Evolutionary conservation across 37 sponge, comb jelly and placozoan genomes (phyloP).

Genomic region (Crambe crambe): DNA sequence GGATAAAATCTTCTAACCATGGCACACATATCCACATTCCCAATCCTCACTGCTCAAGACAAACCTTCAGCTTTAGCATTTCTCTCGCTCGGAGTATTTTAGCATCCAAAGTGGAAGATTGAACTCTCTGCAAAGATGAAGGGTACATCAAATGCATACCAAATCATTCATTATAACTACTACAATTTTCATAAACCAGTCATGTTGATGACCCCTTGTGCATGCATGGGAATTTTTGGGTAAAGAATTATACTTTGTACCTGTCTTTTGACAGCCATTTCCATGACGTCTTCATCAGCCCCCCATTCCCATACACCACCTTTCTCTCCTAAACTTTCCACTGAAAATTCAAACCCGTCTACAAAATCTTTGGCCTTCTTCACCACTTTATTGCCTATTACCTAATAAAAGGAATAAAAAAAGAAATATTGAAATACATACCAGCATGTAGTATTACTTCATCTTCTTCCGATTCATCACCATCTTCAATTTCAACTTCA

Average conservation of each 20-base stretch:
- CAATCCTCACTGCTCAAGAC: not conserved
- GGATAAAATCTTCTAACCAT: not conserved
- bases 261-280: slow-evolving; percentile 27
- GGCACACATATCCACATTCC: not conserved
- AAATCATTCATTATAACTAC: not conserved
- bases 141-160: not conserved
- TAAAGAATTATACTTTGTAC: no score
- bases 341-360: slow-evolving; percentile 49
- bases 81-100: slow-evolving; percentile 66
- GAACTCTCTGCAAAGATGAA: not conserved
- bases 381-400: not conserved
- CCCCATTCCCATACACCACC: slow-evolving; percentile 13
- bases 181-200: no score
- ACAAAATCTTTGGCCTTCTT: slow-evolving; percentile 8
- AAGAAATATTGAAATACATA: not conserved
- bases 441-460: not conserved
- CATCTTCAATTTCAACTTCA: slow-evolving; percentile 46
- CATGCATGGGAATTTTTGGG: no score
- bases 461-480: slow-evolving; percentile 63
- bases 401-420: no score
- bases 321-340: slow-evolving; percentile 10
- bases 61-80: slow-evolving; percentile 47
- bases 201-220: no score
- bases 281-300: slow-evolving; percentile 20
- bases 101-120: slow-evolving; percentile 52